A percentile compares a stretch with the other conserved stretches of the same genome.
These are phyloP conservation scores for Platynereis dumerilii DNA, from an alignment of 2,888 invertebrate genomes.

Conservation along the genomic window DNA sequence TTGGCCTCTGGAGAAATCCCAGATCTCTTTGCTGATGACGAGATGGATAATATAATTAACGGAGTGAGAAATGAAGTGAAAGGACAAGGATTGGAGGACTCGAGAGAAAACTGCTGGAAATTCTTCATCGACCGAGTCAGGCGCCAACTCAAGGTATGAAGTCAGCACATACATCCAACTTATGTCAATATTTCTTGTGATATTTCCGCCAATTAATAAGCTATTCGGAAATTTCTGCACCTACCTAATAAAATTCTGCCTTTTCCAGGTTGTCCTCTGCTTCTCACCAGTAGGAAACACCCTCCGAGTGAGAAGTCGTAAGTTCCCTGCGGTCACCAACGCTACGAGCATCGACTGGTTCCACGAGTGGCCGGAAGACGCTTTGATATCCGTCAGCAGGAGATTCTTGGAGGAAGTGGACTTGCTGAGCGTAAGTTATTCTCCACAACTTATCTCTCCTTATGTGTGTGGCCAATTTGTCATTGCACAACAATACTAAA, in stretches of 20 bases:
- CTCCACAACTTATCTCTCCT: no score
- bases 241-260: no score
- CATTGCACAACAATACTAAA: no score
- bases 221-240: not conserved
- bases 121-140: constrained; percentile 96
- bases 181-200: not conserved
- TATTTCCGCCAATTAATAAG: not conserved
- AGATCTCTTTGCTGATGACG: constrained; percentile 94
- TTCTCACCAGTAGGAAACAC: constrained; percentile 97
- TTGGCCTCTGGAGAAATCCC: constrained; percentile 95
- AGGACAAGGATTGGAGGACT: constrained; percentile 85
- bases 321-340: constrained; percentile 95
- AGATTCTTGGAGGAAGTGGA: constrained; percentile 83
- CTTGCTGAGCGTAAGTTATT: constrained; percentile 75
- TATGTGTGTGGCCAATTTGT: no score
- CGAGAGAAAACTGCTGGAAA: constrained; percentile 95
- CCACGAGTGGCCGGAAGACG: constrained; percentile 98
- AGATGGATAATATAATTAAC: constrained; percentile 90
- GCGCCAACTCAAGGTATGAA: constrained; percentile 69
- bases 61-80: constrained; percentile 71
- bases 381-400: constrained; percentile 89
- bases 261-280: constrained; percentile 84
- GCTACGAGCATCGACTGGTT: constrained; percentile 98
- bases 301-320: constrained; percentile 85
- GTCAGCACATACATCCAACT: not conserved